These are phyloP conservation scores for Lepidurus packardi DNA, from an alignment of 1,140 invertebrate genomes.

Conservation along the genomic window DNA sequence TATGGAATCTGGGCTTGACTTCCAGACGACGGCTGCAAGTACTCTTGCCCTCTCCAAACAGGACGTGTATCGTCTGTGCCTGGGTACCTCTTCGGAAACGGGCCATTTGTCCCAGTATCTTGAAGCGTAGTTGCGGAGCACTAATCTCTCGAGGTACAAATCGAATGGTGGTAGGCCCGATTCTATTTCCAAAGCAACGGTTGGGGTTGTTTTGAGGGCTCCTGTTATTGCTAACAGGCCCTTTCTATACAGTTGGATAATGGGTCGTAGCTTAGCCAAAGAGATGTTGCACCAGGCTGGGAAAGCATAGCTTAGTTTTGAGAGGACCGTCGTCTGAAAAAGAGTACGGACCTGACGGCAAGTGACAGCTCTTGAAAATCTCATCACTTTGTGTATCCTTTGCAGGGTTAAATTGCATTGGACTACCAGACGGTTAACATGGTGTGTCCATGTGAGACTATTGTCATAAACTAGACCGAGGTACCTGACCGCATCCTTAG, in stretches of 20 bases:
- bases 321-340: background rate
- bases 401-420: background rate
- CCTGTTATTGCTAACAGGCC: constrained; percentile 23
- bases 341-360: background rate
- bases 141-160: background rate
- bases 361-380: background rate
- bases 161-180: constrained; percentile 12
- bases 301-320: background rate
- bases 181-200: background rate
- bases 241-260: background rate
- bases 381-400: background rate
- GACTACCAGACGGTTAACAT: background rate
- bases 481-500: background rate
- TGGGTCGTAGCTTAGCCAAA: background rate
- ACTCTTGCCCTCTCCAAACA: background rate
- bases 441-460: background rate
- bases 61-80: background rate
- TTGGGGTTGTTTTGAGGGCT: background rate
- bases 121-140: background rate
- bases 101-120: background rate
- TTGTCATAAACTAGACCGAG: background rate
- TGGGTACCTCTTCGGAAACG: background rate
- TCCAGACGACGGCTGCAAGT: background rate
- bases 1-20: background rate
- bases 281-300: constrained; percentile 23